phyloP scores from a whole-genome alignment of 2,888 invertebrate species.

The Perdita meconis region DNA sequence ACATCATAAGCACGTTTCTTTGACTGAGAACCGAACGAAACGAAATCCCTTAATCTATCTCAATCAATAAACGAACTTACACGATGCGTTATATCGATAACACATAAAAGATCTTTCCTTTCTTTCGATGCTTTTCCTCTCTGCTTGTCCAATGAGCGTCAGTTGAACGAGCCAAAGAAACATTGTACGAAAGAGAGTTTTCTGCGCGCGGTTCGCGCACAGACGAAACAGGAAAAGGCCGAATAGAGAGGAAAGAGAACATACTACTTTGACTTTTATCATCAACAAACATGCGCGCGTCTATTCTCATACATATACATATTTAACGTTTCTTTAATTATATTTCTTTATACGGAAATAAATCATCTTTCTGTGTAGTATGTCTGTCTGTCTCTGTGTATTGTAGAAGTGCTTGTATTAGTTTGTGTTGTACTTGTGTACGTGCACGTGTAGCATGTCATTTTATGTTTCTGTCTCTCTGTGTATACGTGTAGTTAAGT shows the following conservation, averaged over 20 bases:
- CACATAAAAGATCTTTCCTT: slow-evolving; percentile 42
- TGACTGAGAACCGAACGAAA: slow-evolving; percentile 41
- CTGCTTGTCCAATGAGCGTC: slow-evolving; percentile 15
- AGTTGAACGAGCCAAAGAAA: slow-evolving; percentile 20
- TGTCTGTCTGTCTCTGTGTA: slow-evolving; percentile 27
- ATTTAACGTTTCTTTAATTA: slow-evolving; percentile 51
- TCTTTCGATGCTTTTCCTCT: slow-evolving; percentile 61
- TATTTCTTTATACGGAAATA: slow-evolving; percentile 65
- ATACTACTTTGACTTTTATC: slow-evolving; percentile 63
- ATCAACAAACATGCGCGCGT: slow-evolving; percentile 70
- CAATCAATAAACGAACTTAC: slow-evolving; percentile 43
- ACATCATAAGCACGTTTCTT: slow-evolving; percentile 43
- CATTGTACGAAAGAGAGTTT: slow-evolving; percentile 15
- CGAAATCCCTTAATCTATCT: slow-evolving; percentile 34
- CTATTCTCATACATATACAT: slow-evolving; percentile 48
- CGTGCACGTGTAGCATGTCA: slow-evolving; percentile 48
- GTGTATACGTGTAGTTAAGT: slow-evolving; percentile 57
- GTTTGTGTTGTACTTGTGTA: slow-evolving; percentile 29
- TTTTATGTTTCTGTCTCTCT: slow-evolving; percentile 43
- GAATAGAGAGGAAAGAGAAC: slow-evolving; percentile 71
- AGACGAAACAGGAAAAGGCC: slow-evolving; percentile 55
- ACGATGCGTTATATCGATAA: slow-evolving; percentile 23
- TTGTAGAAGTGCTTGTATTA: slow-evolving; percentile 31
- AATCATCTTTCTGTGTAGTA: slow-evolving; percentile 53
- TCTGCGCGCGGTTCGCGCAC: slow-evolving; percentile 16